Evolutionary conservation across 2,113 vertebrate species (phyloP), one percentile per base, ranked within the genome.

Genomic region (Eudyptes chrysolophus): DNA sequence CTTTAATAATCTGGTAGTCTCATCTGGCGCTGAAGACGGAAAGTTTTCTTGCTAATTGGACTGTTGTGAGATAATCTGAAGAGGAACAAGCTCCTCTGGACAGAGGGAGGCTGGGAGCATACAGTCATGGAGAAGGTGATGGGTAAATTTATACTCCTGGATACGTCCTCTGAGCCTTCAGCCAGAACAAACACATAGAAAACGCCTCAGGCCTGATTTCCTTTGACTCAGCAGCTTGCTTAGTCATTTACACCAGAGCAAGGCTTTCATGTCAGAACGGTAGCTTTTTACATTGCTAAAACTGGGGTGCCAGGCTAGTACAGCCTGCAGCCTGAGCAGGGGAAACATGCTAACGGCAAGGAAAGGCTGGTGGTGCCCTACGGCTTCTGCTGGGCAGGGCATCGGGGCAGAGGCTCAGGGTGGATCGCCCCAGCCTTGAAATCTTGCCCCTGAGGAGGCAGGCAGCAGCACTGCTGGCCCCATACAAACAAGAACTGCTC

Each of bases 11-110:
- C 52, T 82, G 29, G 38, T 71, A 48, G 61, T 87, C 57, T 84
- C 51, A 80, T 51, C 69, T 0, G 0, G 30, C 0, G 0, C 49
- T 58, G 81, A 91, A 95, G 61, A 30, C 3, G 1, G 69, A 46
- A 95, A 76, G 21, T 92, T 87, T 79, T 79, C 87, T 83, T 76
- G 36, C 66, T 94, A 95, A 94, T 89, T 94, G 81, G 54, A 66
- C 81, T 87, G 58, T 82, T 95, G 65, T 69, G 36, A 91, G 70
- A 85, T 89, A 89, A 84, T 72, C 36, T 65, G 51, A 74, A 83
- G 51, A 91, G 62, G 38, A 79, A 55, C 46, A 86, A 77, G 51
- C 24, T 89, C 29, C 66, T 85, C 62, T 80, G 93, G 64, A 74
- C n/a, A 74, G 58, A 84, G 51, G 18, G 64, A 94, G 16, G 9